Evolutionary conservation across 2,797 vertebrate genomes (phyloP).

Genomic region (Tenualosa thibaudeaui): DNA sequence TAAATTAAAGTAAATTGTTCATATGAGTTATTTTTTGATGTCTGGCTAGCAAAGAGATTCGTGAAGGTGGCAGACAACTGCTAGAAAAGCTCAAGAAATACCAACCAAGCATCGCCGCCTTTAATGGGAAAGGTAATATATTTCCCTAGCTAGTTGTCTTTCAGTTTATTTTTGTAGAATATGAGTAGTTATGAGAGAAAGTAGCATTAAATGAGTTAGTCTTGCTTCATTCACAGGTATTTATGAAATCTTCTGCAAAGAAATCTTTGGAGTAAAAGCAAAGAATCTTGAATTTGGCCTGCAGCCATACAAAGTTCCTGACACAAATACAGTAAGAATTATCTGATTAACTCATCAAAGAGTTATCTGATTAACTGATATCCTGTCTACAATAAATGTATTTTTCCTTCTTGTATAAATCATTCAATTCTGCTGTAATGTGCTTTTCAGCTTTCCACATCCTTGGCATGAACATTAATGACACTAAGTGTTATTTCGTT

Average conservation of each 20-base stretch:
- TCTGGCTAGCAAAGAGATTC: conserved; percentile 93
- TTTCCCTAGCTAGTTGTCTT: neutral
- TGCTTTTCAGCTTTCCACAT: neutral
- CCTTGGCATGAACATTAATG: neutral
- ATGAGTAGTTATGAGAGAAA: neutral
- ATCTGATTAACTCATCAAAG: neutral
- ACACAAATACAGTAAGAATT: conserved; percentile 87
- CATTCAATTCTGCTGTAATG: neutral
- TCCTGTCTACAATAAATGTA: neutral
- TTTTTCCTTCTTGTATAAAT: neutral
- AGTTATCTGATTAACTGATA: neutral
- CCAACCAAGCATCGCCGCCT: conserved; percentile 92
- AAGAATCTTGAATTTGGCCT: conserved; percentile 97
- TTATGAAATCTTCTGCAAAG: conserved; percentile 99
- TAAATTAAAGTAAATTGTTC: no score
- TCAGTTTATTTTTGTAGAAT: neutral
- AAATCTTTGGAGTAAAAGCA: conserved; percentile 93
- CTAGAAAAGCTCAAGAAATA: conserved; percentile 95
- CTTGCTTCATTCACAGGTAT: conserved; percentile 76
- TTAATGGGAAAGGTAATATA: conserved; percentile 87
- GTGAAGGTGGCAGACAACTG: conserved; percentile 94
- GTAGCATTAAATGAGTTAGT: neutral
- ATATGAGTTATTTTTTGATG: neutral
- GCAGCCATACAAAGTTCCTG: conserved; percentile 94
- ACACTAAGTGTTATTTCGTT: no score